These are phyloP conservation scores for Acronicta leporina DNA, from an alignment of 2,888 invertebrate genomes.

Conservation along the genomic window DNA sequence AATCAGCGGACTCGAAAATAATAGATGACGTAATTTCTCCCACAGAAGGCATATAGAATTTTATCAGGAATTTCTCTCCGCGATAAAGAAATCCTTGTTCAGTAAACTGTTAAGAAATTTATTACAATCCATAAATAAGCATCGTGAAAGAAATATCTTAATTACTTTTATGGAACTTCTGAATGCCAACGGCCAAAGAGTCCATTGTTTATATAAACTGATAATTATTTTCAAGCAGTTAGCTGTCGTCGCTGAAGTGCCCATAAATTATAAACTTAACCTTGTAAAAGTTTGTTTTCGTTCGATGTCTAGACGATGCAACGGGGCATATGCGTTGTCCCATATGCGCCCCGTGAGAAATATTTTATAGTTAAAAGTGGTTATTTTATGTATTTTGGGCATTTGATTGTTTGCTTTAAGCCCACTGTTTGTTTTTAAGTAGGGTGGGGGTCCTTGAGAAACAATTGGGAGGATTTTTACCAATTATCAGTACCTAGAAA, in stretches of 20 bases:
- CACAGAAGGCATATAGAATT: background rate
- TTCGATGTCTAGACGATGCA: conserved; percentile 72
- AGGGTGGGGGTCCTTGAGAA: background rate
- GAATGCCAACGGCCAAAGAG: conserved; percentile 53
- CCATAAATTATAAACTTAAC: conserved; percentile 86
- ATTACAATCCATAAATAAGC: conserved; percentile 27
- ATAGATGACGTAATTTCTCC: background rate
- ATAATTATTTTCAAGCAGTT: conserved; percentile 73
- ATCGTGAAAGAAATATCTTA: conserved; percentile 37
- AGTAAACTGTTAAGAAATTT: conserved; percentile 8
- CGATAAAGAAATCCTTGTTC: conserved; percentile 24
- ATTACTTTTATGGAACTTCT: conserved; percentile 43
- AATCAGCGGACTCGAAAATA: background rate
- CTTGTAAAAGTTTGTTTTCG: conserved; percentile 84
- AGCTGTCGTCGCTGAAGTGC: conserved; percentile 82
- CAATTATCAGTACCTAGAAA: background rate
- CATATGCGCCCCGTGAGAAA: conserved; percentile 78
- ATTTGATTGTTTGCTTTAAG: conserved; percentile 47
- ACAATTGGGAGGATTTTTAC: background rate
- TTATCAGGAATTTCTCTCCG: background rate
- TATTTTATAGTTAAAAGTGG: conserved; percentile 46
- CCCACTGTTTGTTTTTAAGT: conserved; percentile 22
- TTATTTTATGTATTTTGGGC: conserved; percentile 47
- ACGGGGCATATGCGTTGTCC: conserved; percentile 40
- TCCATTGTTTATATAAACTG: conserved; percentile 77